Percentiles rank a stretch among this genome's conserved stretches.
Evolutionary conservation across 2,888 invertebrate genomes (phyloP).

Genomic region (Trachelus tabidus): DNA sequence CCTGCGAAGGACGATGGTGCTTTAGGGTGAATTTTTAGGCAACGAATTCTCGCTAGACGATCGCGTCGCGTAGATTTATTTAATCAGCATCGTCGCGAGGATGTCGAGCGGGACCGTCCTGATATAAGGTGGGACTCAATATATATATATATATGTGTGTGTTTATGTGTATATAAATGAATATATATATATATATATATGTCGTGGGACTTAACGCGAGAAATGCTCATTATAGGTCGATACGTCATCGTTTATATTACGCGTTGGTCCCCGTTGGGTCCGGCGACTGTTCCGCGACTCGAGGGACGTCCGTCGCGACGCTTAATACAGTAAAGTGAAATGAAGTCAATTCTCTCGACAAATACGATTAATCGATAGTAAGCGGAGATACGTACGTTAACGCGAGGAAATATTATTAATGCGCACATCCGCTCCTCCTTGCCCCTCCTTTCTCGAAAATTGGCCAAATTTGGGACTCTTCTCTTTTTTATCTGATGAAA

Average conservation of each 20-base stretch:
- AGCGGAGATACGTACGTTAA: neutral
- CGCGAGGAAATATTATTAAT: too few relatives aligned
- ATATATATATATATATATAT: conserved; percentile 28
- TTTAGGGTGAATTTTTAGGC: conserved; percentile 4
- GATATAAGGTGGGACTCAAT: too few relatives aligned
- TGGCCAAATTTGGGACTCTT: too few relatives aligned
- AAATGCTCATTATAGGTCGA: conserved; percentile 9
- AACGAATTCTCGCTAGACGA: neutral
- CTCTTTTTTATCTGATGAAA: too few relatives aligned
- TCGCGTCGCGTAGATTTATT: neutral
- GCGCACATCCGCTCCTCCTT: too few relatives aligned
- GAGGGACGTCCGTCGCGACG: neutral
- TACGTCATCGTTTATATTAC: too few relatives aligned
- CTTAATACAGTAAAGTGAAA: conserved; percentile 15
- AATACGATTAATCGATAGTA: conserved; percentile 39
- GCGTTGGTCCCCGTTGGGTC: too few relatives aligned
- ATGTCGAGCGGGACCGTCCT: too few relatives aligned
- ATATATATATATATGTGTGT: neutral
- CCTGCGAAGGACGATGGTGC: neutral
- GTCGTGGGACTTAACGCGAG: conserved; percentile 21
- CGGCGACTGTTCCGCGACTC: neutral
- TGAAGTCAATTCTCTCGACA: conserved; percentile 47
- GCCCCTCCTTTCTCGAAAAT: too few relatives aligned
- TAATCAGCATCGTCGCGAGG: too few relatives aligned
- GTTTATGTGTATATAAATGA: conserved; percentile 21